Conservation (phyloP, 2,888 invertebrate genomes). For the Myathropa florea region DNA sequence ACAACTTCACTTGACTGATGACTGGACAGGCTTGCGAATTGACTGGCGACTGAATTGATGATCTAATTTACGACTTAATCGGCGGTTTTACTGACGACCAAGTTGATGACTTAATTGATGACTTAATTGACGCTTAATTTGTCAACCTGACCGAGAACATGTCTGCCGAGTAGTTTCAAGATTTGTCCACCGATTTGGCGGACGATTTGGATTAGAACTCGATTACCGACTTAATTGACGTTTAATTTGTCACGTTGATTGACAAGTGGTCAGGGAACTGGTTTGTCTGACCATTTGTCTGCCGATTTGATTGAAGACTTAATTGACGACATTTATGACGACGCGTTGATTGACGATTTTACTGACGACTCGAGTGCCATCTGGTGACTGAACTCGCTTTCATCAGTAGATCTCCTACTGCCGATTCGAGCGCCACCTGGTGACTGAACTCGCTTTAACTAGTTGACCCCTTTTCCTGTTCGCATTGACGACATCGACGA, state of each 20-base stretch:
- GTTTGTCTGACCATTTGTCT: too few relatives aligned
- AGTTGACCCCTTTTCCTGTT: too few relatives aligned
- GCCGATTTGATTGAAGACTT: not conserved
- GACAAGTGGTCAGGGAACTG: not conserved
- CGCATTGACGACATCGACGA: too few relatives aligned
- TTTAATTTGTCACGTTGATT: not conserved
- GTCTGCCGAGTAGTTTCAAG: not conserved
- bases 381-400: too few relatives aligned
- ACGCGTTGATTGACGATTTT: too few relatives aligned
- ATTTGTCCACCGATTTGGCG: too few relatives aligned
- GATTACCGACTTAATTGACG: not conserved
- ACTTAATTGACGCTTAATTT: not conserved
- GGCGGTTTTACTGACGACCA: not conserved
- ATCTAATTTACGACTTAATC: not conserved
- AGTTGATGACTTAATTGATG: not conserved
- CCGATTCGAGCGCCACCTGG: too few relatives aligned
- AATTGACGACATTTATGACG: not conserved
- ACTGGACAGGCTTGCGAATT: too few relatives aligned
- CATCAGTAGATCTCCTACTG: too few relatives aligned
- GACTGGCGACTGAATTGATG: not conserved
- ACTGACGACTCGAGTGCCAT: too few relatives aligned
- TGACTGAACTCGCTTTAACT: too few relatives aligned
- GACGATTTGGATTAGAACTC: not conserved
- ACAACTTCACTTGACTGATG: too few relatives aligned
- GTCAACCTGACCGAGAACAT: not conserved